Base-by-base conservation (phyloP, 2,888 invertebrate genomes). In the Scaptomyza flava region DNA sequence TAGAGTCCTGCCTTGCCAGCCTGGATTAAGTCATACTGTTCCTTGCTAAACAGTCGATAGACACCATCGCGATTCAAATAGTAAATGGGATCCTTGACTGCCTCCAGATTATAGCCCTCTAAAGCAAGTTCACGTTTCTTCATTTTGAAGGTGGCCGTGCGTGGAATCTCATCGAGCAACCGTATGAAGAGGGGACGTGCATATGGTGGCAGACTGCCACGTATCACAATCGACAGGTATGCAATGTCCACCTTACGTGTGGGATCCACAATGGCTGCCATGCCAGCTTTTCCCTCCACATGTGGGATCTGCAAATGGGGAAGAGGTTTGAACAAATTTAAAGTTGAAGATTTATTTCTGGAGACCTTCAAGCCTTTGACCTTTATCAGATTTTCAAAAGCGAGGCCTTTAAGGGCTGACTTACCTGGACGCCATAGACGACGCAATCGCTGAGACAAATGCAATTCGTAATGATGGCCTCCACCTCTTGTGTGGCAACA, bases 401-500 rank as follows among this genome's bases (percentile, higher is more conserved):
- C 31, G 9, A 31, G 9, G 27, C 27, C 27, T 23, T 9, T 17
- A 2, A n/a, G 36, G 11, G 17, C 8, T 8, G n/a, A 34, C 72
- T 93, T 89, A 98, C 96, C 92, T 97, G 95, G 0, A 99, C 98
- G 0, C 99, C 99, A 89, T 97, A 99, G 0, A 98, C 98, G 3
- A 96, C 96, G 70, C 96, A 96, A 79, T 96, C 96, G 69, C 94
- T 94, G 66, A 97, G 93, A 1, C 94, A 94, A 52, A 96, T 93
- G 31, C 95, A 93, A 60, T 96, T 96, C 68, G 96, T 96, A 74
- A 99, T 94, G 9, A 97, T 95, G 58, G 96, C 96, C 93, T 99
- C 99, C 20, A 99, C 97, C 93, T 99, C 99, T 0, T 96, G 95
- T 1, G 99, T 99, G 62, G 98, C 96, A 1, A 99, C 98, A 91